phyloP scores from a whole-genome alignment of 2,888 invertebrate genomes.

The Leptura quadrifasciata region DNA sequence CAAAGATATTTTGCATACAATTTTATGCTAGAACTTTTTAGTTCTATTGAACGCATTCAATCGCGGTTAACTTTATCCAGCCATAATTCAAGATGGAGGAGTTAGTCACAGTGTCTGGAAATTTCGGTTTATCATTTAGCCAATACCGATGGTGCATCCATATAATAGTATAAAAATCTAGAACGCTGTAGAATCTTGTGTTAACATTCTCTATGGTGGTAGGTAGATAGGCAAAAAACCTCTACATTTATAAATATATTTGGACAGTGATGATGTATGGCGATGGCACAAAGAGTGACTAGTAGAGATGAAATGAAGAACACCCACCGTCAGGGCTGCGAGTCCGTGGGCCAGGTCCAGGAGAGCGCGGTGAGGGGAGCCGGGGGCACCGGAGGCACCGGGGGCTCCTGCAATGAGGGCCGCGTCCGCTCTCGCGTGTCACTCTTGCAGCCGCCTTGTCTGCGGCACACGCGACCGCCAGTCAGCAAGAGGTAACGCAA shows the following conservation, averaged over 20 bases:
- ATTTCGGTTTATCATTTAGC: too few species aligned
- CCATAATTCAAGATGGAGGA: not conserved
- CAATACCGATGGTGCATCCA: too few species aligned
- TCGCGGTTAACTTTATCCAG: too few species aligned
- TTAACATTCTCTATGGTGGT: conserved; percentile 9
- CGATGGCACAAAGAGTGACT: conserved; percentile 24
- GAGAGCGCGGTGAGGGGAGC: conserved; percentile 69
- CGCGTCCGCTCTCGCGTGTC: conserved; percentile 59
- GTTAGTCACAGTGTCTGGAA: not conserved
- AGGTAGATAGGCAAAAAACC: not conserved
- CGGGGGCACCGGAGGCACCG: conserved; percentile 59
- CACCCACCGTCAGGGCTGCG: conserved; percentile 71
- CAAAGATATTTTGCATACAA: too few species aligned
- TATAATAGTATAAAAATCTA: not conserved
- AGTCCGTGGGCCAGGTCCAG: conserved; percentile 72
- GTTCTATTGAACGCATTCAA: too few species aligned
- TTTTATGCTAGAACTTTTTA: too few species aligned
- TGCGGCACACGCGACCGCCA: conserved; percentile 68
- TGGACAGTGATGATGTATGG: conserved; percentile 12
- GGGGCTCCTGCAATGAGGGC: conserved; percentile 65
- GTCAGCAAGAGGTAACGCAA: conserved; percentile 60
- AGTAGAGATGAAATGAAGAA: conserved; percentile 40
- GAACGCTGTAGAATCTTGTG: not conserved
- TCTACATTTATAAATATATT: conserved; percentile 22
- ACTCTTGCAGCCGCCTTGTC: conserved; percentile 66